A percentile compares a stretch with the other conserved stretches of the same genome.
Evolutionary conservation across 2,888 invertebrate species (phyloP).

Genomic region (Tenthredo scrophulariae): DNA sequence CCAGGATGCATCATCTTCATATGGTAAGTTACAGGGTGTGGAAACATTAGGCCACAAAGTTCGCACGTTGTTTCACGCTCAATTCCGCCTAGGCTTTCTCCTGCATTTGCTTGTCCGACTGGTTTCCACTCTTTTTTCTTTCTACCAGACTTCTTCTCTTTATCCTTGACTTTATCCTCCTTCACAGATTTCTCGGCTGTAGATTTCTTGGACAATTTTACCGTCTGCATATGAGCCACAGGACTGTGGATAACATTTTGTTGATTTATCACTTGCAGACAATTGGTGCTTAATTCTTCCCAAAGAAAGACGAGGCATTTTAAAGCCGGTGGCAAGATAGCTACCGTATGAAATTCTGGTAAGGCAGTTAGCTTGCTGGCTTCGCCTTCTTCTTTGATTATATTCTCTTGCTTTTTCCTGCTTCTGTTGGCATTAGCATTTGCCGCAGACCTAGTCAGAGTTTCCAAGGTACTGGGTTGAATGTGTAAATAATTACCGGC

Average conservation of each 20-base stretch:
- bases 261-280: constrained; percentile 84
- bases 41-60: constrained; percentile 89
- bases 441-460: constrained; percentile 87
- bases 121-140: constrained; percentile 82
- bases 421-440: constrained; percentile 89
- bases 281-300: constrained; percentile 89
- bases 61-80: constrained; percentile 85
- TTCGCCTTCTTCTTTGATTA: constrained; percentile 81
- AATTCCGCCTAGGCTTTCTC: constrained; percentile 62
- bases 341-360: constrained; percentile 82
- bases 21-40: constrained; percentile 93
- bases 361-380: constrained; percentile 73
- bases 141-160: constrained; percentile 78
- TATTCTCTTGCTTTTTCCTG: constrained; percentile 79
- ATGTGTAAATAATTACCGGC: constrained; percentile 88
- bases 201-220: constrained; percentile 62
- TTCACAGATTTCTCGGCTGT: constrained; percentile 69
- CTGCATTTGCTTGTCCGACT: constrained; percentile 61
- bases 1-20: constrained; percentile 95
- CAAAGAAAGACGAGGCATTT: constrained; percentile 93
- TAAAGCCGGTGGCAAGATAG: constrained; percentile 91
- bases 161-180: constrained; percentile 77
- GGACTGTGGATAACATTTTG: constrained; percentile 83
- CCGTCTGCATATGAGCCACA: constrained; percentile 68
- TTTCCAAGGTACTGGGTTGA: constrained; percentile 88